Percentiles rank a stretch among this genome's conserved stretches.
These are phyloP conservation scores for Pteropus alecto DNA, from an alignment of 2,113 vertebrate species.

Conservation along the genomic window DNA sequence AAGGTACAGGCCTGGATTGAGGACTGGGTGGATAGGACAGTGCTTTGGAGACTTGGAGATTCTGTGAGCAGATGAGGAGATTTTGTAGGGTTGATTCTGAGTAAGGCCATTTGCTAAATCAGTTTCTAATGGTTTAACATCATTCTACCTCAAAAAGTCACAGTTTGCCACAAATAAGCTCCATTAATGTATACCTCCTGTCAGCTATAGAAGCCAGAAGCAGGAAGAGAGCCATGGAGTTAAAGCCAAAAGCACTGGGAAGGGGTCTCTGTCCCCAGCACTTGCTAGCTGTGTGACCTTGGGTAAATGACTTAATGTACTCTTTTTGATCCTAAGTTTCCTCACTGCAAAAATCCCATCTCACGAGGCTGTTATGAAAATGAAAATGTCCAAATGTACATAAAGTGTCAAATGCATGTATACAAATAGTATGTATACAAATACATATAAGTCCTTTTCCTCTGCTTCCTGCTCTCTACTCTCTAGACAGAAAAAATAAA, in stretches of 20 bases:
- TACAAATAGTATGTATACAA: not conserved
- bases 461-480: not conserved
- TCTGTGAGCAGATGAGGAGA: not conserved
- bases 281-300: not conserved
- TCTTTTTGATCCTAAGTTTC: not conserved
- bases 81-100: not conserved
- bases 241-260: not conserved
- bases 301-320: not conserved
- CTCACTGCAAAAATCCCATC: not conserved
- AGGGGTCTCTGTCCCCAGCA: not conserved
- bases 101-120: slow-evolving; percentile 9
- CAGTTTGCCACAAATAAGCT: not conserved
- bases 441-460: not conserved
- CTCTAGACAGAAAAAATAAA: not conserved
- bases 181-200: not conserved
- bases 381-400: not conserved
- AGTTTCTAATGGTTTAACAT: slow-evolving; percentile 6
- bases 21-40: no score
- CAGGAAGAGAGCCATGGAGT: not conserved
- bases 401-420: not conserved
- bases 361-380: not conserved
- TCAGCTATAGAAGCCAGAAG: not conserved
- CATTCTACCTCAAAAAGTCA: not conserved
- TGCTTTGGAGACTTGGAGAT: not conserved
- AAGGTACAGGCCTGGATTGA: not conserved